Evolutionary conservation across 2,888 invertebrate genomes (phyloP).

Genomic region (Tenthredo amoena): DNA sequence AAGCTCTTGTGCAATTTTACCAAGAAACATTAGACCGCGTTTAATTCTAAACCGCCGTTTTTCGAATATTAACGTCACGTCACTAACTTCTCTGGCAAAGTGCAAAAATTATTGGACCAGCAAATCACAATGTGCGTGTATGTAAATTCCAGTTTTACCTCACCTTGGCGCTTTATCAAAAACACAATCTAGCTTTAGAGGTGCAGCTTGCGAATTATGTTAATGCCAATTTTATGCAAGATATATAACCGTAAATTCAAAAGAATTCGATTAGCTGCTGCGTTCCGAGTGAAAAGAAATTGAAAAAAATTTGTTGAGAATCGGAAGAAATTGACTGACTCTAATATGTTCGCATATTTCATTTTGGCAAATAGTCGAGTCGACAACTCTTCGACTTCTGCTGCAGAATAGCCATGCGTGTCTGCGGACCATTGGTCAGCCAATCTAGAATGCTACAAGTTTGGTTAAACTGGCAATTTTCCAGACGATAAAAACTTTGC

Average conservation of each 20-base stretch:
- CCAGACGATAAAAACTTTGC: slow-evolving; percentile 48
- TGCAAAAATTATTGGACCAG: background rate
- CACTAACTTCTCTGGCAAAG: background rate
- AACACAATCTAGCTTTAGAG: background rate
- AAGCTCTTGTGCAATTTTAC: slow-evolving; percentile 20
- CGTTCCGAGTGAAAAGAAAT: background rate
- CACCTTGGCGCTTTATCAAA: background rate
- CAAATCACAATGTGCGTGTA: background rate
- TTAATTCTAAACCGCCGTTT: background rate
- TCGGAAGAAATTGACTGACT: background rate
- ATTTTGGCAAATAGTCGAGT: background rate
- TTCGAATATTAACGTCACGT: background rate
- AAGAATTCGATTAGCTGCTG: background rate
- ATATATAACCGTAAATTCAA: slow-evolving; percentile 1
- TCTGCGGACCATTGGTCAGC: background rate
- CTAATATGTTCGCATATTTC: background rate
- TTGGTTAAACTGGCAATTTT: slow-evolving; percentile 44
- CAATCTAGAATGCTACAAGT: slow-evolving; percentile 32
- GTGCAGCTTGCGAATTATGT: slow-evolving; percentile 2
- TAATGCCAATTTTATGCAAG: background rate
- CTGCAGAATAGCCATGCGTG: background rate
- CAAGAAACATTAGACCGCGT: background rate
- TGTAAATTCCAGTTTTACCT: background rate
- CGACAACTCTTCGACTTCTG: background rate
- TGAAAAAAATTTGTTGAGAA: background rate